phyloP scores from a whole-genome alignment of 2,113 vertebrate genomes.

The Anarhynchus alexandrinus region DNA sequence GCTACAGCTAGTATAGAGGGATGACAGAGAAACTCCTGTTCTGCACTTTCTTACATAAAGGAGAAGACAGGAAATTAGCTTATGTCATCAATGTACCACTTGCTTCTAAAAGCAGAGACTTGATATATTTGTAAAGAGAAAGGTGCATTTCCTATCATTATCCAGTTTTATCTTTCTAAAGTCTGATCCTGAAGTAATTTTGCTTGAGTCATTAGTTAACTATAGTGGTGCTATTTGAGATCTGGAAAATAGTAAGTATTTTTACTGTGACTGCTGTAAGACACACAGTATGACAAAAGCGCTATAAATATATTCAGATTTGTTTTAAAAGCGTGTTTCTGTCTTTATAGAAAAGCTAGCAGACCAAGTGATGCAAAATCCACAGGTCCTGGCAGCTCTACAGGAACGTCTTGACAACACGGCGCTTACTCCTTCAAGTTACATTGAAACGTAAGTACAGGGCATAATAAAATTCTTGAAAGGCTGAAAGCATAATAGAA shows the following conservation, averaged over 20 bases:
- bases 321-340: neutral
- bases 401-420: conserved; percentile 80
- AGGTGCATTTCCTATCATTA: neutral
- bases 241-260: neutral
- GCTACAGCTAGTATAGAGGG: neutral
- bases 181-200: neutral
- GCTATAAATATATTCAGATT: neutral
- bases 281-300: neutral
- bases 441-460: conserved; percentile 80
- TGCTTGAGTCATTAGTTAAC: neutral
- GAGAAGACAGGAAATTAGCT: neutral
- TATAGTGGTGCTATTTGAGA: neutral
- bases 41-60: neutral
- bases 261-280: neutral
- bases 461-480: neutral
- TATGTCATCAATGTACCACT: neutral
- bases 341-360: conserved; percentile 73
- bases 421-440: conserved; percentile 78
- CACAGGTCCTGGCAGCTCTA: conserved; percentile 80
- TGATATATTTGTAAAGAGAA: neutral
- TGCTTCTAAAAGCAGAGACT: neutral
- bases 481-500: neutral
- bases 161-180: neutral
- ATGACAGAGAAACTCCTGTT: neutral
- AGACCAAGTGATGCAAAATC: conserved; percentile 84